Percentiles rank a stretch among this genome's conserved stretches.
These are phyloP conservation scores for Agonum fuliginosum DNA, from an alignment of 2,888 invertebrate species.

Conservation along the genomic window DNA sequence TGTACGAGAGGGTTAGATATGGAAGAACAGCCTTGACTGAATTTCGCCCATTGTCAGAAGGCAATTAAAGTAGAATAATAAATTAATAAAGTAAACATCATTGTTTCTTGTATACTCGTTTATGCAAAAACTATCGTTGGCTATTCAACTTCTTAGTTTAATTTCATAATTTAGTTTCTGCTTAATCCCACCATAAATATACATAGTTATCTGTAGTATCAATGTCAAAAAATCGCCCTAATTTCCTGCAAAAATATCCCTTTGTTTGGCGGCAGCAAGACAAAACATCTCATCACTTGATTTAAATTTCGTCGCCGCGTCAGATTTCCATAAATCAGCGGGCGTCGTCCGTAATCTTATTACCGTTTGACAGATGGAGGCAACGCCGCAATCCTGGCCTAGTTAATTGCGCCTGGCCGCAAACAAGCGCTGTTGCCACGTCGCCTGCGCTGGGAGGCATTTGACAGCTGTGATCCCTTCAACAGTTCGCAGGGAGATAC, in stretches of 20 bases:
- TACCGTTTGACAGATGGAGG: slow-evolving; percentile 44
- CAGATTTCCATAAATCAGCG: slow-evolving; percentile 46
- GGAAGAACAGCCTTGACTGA: no score
- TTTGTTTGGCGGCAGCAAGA: slow-evolving; percentile 3
- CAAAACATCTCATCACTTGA: slow-evolving; percentile 36
- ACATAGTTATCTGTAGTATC: no score
- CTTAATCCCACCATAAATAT: no score
- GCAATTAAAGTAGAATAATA: no score
- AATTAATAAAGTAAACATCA: no score
- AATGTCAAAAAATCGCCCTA: neutral
- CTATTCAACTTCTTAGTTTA: no score
- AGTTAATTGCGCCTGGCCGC: slow-evolving; percentile 45
- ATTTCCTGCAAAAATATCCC: neutral
- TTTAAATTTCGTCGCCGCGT: slow-evolving; percentile 26
- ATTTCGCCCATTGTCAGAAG: no score
- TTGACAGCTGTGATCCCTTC: slow-evolving; percentile 16
- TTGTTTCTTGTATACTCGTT: no score
- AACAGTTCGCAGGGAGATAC: slow-evolving; percentile 1
- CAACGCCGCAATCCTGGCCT: slow-evolving; percentile 35
- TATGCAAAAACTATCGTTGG: no score
- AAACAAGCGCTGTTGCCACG: slow-evolving; percentile 28
- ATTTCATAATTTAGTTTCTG: no score
- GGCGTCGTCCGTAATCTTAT: slow-evolving; percentile 40
- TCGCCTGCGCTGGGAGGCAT: no score
- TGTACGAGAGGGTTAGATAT: no score